Base-by-base conservation (phyloP, 92 coral and sea anemone species). In the Paragorgia papillata region DNA sequence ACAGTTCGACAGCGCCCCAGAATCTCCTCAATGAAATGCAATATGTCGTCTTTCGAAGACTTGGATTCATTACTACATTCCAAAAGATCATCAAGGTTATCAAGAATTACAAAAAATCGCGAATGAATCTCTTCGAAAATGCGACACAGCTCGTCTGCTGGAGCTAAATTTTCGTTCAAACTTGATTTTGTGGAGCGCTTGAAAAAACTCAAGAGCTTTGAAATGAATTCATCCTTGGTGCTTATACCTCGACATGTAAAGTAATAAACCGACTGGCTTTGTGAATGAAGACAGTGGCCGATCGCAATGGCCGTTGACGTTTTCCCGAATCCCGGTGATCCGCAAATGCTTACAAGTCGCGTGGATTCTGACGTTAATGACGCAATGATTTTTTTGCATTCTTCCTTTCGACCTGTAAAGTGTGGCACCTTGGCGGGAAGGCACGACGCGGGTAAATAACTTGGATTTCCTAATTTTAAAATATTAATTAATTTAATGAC, bases 261-360 rank as follows among this genome's bases (percentile, higher is more conserved):
- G 29, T 35, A 81, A 35, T 48, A 73, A 20, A 81, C 85, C 32
- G 74, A 64, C 4, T 57, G 31, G 15, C 81, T 68, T 24, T 69
- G 73, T 1, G 63, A 48, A 0, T 44, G 7, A 21, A 81, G 80
- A 51, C 18, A 15, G 35, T 73, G 81, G 22, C 80, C 85, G 19
- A 62, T 41, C 19, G 58, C 58, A 32, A 59, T 37, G 17, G 60
- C 81, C 57, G 67, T 68, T 7, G 85, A 81, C 21, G 85, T 81
- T 62, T 81, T 81, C 25, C 85, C 85, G 40, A 81, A 81, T 31
- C 85, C 85, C 3, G 85, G 85, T 0, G 85, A 74, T 17, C 85
- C 85, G 74, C 82, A 82, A 55, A 82, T 74, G 57, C 59, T 60
- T 43, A 82, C 63, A 27, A 82, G 59, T 41, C 60, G 76, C 48